A percentile compares a stretch with the other conserved stretches of the same genome.
phyloP scores from a whole-genome alignment of 2,888 invertebrate species.

The Tricholauxania praeusta region DNA sequence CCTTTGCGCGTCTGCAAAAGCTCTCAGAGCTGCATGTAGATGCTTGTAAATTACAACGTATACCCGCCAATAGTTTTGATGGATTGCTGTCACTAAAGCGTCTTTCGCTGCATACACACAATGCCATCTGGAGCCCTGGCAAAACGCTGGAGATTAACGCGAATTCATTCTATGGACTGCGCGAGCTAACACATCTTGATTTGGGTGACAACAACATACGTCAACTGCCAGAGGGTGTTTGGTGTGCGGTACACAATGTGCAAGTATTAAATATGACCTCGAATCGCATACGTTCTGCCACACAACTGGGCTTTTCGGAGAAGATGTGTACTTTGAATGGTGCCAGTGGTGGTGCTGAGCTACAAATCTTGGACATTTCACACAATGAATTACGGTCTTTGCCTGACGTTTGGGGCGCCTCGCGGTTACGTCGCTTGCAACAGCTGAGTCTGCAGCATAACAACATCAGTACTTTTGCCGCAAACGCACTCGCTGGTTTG shows the following conservation, averaged over 20 bases:
- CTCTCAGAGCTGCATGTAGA: constrained; percentile 81
- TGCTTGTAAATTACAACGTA: constrained; percentile 82
- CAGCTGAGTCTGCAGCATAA: constrained; percentile 86
- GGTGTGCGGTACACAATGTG: constrained; percentile 83
- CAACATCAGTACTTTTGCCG: constrained; percentile 82
- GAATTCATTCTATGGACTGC: constrained; percentile 80
- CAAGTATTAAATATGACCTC: constrained; percentile 86
- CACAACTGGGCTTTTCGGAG: constrained; percentile 78
- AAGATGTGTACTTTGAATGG: constrained; percentile 70
- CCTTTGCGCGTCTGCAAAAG: constrained; percentile 79
- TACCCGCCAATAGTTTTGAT: constrained; percentile 83
- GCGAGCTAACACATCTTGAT: constrained; percentile 83
- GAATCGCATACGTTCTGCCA: constrained; percentile 84
- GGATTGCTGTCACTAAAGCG: constrained; percentile 83
- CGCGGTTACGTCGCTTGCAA: constrained; percentile 81
- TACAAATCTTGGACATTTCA: constrained; percentile 84
- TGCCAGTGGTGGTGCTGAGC: constrained; percentile 72
- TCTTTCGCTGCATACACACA: constrained; percentile 82
- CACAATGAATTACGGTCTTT: constrained; percentile 81
- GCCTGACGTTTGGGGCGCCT: constrained; percentile 81
- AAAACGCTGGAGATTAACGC: constrained; percentile 81
- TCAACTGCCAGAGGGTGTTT: constrained; percentile 81
- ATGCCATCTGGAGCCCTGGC: constrained; percentile 82
- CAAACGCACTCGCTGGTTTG: constrained; percentile 83
- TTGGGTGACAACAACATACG: constrained; percentile 87